Percentiles rank a stretch among this genome's conserved stretches.
phyloP scores from a whole-genome alignment of 2,888 invertebrate genomes.

The Trachelus troglodyta region DNA sequence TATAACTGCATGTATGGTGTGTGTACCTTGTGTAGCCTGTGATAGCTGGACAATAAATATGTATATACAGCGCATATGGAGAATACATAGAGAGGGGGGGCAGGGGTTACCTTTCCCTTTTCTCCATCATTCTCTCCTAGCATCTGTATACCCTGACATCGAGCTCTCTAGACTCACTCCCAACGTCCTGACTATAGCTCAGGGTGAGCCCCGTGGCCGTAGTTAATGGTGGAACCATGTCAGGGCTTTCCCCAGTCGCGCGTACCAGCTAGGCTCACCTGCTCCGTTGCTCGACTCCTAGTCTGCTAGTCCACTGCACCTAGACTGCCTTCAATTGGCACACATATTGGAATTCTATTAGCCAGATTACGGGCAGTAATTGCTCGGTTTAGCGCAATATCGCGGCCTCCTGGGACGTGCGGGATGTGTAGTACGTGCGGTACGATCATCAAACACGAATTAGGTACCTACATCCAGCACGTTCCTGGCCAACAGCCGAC shows the following conservation, averaged over 20 bases:
- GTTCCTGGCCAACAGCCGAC: not conserved
- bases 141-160: too few species aligned
- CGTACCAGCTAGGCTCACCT: conserved; percentile 28
- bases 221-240: conserved; percentile 53
- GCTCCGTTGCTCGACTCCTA: conserved; percentile 9
- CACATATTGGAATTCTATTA: conserved; percentile 60
- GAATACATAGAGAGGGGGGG: too few species aligned
- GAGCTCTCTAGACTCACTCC: too few species aligned
- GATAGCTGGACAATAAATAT: conserved; percentile 17
- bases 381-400: conserved; percentile 55
- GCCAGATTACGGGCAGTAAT: conserved; percentile 54
- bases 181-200: too few species aligned
- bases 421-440: too few species aligned
- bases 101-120: too few species aligned
- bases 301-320: not conserved
- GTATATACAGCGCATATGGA: not conserved
- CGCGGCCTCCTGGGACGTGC: conserved; percentile 26
- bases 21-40: not conserved
- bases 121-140: too few species aligned
- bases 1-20: not conserved
- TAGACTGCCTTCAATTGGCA: conserved; percentile 50
- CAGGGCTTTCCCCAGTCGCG: conserved; percentile 50
- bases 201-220: conserved; percentile 8
- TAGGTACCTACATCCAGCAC: conserved; percentile 25
- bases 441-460: conserved; percentile 39